A percentile compares a stretch with the other conserved stretches of the same genome.
Evolutionary conservation across 1,140 invertebrate species (phyloP).

Genomic region (Danaus plexippus): DNA sequence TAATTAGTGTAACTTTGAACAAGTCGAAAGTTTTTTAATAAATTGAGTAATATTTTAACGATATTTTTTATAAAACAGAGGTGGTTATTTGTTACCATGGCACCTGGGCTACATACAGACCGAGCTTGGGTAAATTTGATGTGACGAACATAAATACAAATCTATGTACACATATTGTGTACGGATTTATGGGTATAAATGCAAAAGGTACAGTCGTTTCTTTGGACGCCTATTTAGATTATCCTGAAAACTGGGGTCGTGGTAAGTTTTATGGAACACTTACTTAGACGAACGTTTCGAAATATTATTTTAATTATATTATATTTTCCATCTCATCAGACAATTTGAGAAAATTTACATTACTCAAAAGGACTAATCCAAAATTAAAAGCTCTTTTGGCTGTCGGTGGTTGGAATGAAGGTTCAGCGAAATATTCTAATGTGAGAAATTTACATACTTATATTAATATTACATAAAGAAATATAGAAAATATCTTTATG

Average conservation of each 20-base stretch:
- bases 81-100: constrained; percentile 8
- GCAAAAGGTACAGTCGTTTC: constrained; percentile 65
- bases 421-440: constrained; percentile 77
- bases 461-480: neutral
- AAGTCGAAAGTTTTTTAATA: too few species aligned
- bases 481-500: too few species aligned
- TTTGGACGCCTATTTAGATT: constrained; percentile 78
- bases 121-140: too few species aligned
- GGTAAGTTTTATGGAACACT: constrained; percentile 29
- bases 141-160: too few species aligned
- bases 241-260: constrained; percentile 67
- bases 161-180: constrained; percentile 50
- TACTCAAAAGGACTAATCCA: constrained; percentile 76
- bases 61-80: neutral
- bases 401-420: constrained; percentile 86
- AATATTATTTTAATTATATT: constrained; percentile 1
- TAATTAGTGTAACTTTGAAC: too few species aligned
- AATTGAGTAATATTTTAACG: too few species aligned
- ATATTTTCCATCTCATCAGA: constrained; percentile 37
- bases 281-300: neutral
- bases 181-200: constrained; percentile 78
- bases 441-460: constrained; percentile 40
- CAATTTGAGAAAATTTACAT: constrained; percentile 73
- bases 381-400: constrained; percentile 79
- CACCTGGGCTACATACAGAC: neutral